These are phyloP conservation scores for Cynopterus brachyotis DNA, from an alignment of 2,113 vertebrate species.

Conservation along the genomic window DNA sequence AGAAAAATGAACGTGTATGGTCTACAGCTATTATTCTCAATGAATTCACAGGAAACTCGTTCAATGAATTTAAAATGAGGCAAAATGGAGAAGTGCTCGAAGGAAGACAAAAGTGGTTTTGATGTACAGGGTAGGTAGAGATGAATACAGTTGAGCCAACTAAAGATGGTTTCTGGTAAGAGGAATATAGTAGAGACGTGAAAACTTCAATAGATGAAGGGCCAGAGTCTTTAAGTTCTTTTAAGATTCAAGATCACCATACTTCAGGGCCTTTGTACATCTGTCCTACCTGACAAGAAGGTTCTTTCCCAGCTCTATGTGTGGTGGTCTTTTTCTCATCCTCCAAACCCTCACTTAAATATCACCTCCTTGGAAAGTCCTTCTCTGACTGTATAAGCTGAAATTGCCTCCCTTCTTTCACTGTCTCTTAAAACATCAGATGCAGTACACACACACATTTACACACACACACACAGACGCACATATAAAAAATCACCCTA, in stretches of 20 bases:
- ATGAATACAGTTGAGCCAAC: neutral
- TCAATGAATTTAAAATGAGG: neutral
- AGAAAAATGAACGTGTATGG: neutral
- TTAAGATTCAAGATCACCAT: neutral
- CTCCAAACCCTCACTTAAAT: neutral
- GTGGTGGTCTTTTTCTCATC: neutral
- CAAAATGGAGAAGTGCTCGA: neutral
- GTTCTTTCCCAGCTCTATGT: neutral
- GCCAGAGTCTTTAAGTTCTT: neutral
- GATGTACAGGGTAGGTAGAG: accelerated
- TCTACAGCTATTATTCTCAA: neutral
- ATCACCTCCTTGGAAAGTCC: neutral
- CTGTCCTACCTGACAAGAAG: neutral
- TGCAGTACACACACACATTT: too few relatives aligned
- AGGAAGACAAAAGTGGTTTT: neutral
- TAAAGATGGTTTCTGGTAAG: neutral
- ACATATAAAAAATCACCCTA: neutral
- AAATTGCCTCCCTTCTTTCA: neutral
- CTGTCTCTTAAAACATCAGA: neutral
- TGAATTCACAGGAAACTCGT: neutral
- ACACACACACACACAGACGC: too few relatives aligned
- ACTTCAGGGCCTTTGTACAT: neutral
- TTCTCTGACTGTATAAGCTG: neutral
- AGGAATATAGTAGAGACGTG: neutral
- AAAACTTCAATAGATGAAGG: neutral